Evolutionary conservation across 2,888 invertebrate genomes (phyloP).

Genomic region (Acleris literana): DNA sequence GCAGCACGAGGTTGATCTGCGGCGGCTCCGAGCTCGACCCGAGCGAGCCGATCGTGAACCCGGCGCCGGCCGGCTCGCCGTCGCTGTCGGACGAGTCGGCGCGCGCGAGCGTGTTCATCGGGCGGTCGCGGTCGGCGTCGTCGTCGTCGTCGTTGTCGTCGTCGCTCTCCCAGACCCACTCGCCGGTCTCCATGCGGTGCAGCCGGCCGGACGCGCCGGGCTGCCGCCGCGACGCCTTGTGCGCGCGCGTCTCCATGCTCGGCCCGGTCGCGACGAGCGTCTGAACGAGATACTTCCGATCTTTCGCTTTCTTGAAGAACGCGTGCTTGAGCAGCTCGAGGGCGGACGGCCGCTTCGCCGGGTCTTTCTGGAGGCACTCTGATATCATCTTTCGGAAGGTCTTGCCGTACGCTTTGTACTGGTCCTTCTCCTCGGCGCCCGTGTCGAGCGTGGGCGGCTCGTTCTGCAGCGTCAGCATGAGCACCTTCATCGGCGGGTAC

Average conservation of each 20-base stretch:
- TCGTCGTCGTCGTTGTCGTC: conserved; percentile 80
- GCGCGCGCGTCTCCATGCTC: conserved; percentile 95
- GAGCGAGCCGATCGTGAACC: conserved; percentile 67
- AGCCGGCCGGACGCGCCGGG: conserved; percentile 93
- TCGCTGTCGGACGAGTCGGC: conserved; percentile 85
- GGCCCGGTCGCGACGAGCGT: conserved; percentile 94
- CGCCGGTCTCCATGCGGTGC: conserved; percentile 97
- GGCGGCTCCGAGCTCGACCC: conserved; percentile 56
- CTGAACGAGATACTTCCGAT: conserved; percentile 94
- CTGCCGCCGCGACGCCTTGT: conserved; percentile 92
- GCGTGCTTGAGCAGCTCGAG: conserved; percentile 98
- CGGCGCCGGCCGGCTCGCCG: conserved; percentile 63
- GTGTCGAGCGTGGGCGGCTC: conserved; percentile 99
- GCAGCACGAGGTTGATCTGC: conserved; percentile 92
- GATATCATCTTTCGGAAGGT: conserved; percentile 98
- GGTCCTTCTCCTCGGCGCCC: conserved; percentile 98
- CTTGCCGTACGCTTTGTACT: conserved; percentile 99
- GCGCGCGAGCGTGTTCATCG: conserved; percentile 84
- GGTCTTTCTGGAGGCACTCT: conserved; percentile 98
- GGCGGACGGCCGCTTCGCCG: conserved; percentile 97
- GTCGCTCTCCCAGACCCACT: conserved; percentile 99
- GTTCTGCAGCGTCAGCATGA: conserved; percentile 99
- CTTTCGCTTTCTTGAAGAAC: conserved; percentile 99
- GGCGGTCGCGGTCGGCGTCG: conserved; percentile 81
- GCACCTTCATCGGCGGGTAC: conserved; percentile 99